Conservation (phyloP, 2,113 vertebrate genomes). For the Amphilophus citrinellus region DNA sequence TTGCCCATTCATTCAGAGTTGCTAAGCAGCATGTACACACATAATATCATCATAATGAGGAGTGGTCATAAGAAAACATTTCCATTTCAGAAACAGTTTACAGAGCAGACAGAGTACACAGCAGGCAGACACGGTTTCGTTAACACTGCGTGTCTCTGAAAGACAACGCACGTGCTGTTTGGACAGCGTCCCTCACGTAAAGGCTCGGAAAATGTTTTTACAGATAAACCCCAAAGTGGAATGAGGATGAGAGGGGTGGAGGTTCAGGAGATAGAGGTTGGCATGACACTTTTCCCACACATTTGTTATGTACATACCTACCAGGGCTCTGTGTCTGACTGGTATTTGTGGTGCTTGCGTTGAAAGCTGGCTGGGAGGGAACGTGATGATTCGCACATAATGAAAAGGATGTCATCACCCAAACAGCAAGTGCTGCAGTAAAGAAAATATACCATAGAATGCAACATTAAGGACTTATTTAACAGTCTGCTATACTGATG, state of each 20-base stretch:
- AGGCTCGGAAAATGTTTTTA: conserved; percentile 47
- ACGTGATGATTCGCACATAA: not conserved
- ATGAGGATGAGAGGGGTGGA: not conserved
- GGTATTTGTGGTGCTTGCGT: not conserved
- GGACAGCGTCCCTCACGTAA: conserved; percentile 25
- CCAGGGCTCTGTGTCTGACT: not conserved
- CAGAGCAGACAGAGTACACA: conserved; percentile 47
- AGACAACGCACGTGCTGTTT: conserved; percentile 38
- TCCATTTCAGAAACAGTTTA: conserved; percentile 54
- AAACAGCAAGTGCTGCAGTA: not conserved
- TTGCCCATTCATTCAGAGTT: conserved; percentile 63
- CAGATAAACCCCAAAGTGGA: conserved; percentile 19
- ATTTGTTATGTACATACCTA: not conserved
- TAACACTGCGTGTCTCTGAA: not conserved
- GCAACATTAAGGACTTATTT: not conserved
- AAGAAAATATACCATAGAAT: not conserved
- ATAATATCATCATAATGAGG: conserved; percentile 48
- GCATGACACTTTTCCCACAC: not conserved
- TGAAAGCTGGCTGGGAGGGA: not conserved
- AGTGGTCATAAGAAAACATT: conserved; percentile 70
- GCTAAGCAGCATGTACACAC: conserved; percentile 66
- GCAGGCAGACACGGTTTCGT: conserved; percentile 28
- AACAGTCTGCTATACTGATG: not conserved
- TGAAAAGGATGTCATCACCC: not conserved
- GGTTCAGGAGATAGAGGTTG: not conserved